Conservation (phyloP, 2,888 invertebrate genomes). For the Mayetiola destructor region DNA sequence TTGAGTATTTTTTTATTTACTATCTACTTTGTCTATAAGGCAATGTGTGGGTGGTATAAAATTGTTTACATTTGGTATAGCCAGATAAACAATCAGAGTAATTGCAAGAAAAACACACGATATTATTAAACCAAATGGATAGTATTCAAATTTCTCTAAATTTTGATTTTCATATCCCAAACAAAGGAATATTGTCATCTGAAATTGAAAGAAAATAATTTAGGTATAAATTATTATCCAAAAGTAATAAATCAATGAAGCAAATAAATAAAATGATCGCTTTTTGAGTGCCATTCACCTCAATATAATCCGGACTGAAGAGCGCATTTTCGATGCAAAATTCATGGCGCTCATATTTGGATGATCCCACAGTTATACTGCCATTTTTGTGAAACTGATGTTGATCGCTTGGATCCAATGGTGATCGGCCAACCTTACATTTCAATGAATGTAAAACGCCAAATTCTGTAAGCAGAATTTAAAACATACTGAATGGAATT, state of each 20-base stretch:
- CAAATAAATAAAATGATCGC: too few relatives aligned
- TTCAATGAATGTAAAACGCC: not conserved
- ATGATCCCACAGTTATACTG: not conserved
- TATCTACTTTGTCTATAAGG: too few relatives aligned
- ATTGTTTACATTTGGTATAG: slow-evolving; percentile 38
- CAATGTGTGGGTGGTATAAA: not conserved
- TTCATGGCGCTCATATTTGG: not conserved
- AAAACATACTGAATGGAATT: too few relatives aligned
- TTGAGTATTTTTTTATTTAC: too few relatives aligned
- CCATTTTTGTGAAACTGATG: not conserved
- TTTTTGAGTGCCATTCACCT: too few relatives aligned
- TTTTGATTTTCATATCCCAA: not conserved
- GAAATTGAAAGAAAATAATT: too few relatives aligned
- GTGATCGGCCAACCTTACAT: not conserved
- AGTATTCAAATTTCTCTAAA: not conserved
- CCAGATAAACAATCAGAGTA: slow-evolving; percentile 50
- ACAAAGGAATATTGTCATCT: not conserved
- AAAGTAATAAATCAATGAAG: too few relatives aligned
- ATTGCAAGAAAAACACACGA: slow-evolving; percentile 51
- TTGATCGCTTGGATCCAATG: not conserved
- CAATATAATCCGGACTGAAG: too few relatives aligned
- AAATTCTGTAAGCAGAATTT: not conserved
- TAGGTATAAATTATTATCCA: too few relatives aligned
- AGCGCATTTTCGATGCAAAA: slow-evolving; percentile 4
- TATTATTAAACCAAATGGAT: slow-evolving; percentile 34